phyloP scores from a whole-genome alignment of 2,113 vertebrate species.

The Picathartes gymnocephalus region DNA sequence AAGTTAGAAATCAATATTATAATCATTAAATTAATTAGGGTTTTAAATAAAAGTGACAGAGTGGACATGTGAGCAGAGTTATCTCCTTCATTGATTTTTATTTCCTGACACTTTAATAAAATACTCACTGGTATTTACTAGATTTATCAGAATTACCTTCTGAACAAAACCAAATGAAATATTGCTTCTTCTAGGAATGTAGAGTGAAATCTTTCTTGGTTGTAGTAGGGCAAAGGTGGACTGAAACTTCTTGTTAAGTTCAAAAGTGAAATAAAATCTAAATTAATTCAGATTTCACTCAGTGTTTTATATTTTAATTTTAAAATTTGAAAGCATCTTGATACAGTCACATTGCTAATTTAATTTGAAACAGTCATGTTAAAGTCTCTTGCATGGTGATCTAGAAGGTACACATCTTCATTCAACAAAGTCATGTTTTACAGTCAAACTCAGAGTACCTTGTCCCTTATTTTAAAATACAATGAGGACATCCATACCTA shows the following conservation, averaged over 20 bases:
- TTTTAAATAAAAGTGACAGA: constrained; percentile 30
- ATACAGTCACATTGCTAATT: not conserved
- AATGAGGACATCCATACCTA: not conserved
- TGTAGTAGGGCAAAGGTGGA: not conserved
- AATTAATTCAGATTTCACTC: not conserved
- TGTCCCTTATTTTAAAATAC: not conserved
- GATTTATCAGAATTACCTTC: not conserved
- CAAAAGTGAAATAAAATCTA: not conserved
- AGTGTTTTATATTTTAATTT: not conserved
- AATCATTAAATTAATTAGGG: constrained; percentile 25
- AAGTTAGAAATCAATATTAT: constrained; percentile 31
- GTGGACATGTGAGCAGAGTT: not conserved
- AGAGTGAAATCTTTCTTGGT: not conserved
- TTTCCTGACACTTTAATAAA: constrained; percentile 25
- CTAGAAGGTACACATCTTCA: not conserved
- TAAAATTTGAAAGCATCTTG: not conserved
- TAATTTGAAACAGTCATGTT: not conserved
- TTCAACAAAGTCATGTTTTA: not conserved
- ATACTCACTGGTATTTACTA: not conserved
- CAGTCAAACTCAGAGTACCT: not conserved
- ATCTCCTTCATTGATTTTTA: constrained; percentile 29
- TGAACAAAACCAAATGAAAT: not conserved
- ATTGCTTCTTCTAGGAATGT: not conserved
- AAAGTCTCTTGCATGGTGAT: not conserved
- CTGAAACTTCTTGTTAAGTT: not conserved